Base-by-base conservation (phyloP, 2,888 invertebrate genomes). In the Chrysolina oricalcia region DNA sequence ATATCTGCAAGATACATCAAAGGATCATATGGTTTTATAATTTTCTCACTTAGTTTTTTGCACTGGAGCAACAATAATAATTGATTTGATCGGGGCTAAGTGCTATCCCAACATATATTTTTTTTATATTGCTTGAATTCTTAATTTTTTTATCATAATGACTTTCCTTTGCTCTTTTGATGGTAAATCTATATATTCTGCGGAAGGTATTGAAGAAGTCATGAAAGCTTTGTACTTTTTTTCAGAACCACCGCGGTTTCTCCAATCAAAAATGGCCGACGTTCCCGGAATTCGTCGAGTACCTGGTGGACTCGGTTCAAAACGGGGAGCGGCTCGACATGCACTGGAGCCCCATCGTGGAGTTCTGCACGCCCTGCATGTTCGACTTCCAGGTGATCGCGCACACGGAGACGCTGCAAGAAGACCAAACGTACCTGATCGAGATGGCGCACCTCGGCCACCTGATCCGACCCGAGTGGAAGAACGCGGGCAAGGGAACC, bases 321-420 rank as follows among this genome's bases (percentile, higher is more conserved):
- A 91, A 90, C 75, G 92, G 92, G 43, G 90, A 92, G 66, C 89
- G 91, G 4, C 89, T 95, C 80, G 96, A 96, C 87, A 96, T 96
- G 95, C 96, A 96, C 87, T 96, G 96, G 93, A 94, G 95, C n/a
- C 95, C 96, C 0, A 93, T 95, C 81, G 93, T 93, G 0, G 92
- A 92, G 84, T 96, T 96, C 87, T 96, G 96, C 87, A 96, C 96
- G 43, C 96, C 96, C 0, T 96, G 96, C 88, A 93, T 95, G 89
- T 94, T 95, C 82, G 92, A 94, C 85, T 95, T 96, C 84, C 74
- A 80, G 86, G 91, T 95, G 69, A 94, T 96, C 82, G 91, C 94
- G 73, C 96, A 96, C 89, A 96, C 95, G 83, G 96, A 96, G 88
- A 95, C 95, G 15, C 89, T 96, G 67, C 93, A 95, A 93, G 93